Evolutionary conservation across 1,140 invertebrate species (phyloP).

Genomic region (Lasaia peninsularis): DNA sequence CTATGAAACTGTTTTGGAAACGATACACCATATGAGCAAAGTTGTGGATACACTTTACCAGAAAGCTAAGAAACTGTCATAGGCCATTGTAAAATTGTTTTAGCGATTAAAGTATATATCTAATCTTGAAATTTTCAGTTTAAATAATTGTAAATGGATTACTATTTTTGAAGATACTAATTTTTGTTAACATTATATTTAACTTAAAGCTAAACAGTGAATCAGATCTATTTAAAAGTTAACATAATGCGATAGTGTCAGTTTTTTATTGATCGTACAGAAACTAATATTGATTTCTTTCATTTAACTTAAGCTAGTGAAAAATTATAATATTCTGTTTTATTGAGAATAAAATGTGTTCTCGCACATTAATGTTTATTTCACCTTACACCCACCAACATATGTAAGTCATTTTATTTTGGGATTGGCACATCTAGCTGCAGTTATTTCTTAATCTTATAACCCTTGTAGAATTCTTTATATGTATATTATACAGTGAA

Average conservation of each 20-base stretch:
- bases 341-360: conserved; percentile 71
- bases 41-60: conserved; percentile 98
- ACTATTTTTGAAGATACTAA: conserved; percentile 51
- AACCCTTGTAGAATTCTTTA: neutral
- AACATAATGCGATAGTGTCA: conserved; percentile 5
- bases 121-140: conserved; percentile 64
- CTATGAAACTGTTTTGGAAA: conserved; percentile 97
- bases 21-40: conserved; percentile 99
- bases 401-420: conserved; percentile 57
- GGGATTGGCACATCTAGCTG: conserved; percentile 39
- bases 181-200: conserved; percentile 26
- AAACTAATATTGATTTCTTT: conserved; percentile 29
- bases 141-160: conserved; percentile 55
- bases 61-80: conserved; percentile 98
- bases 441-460: conserved; percentile 7
- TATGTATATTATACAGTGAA: too few species aligned
- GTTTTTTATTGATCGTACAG: conserved; percentile 32
- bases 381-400: conserved; percentile 34
- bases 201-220: conserved; percentile 18
- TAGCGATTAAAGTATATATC: conserved; percentile 66
- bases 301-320: conserved; percentile 68
- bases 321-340: conserved; percentile 75
- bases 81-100: conserved; percentile 77
- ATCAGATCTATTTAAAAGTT: conserved; percentile 1
- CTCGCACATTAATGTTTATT: conserved; percentile 49